Evolutionary conservation across 2,797 vertebrate genomes (phyloP), one percentile per base, ranked within the genome.

Genomic region (Limnodromus scolopaceus): DNA sequence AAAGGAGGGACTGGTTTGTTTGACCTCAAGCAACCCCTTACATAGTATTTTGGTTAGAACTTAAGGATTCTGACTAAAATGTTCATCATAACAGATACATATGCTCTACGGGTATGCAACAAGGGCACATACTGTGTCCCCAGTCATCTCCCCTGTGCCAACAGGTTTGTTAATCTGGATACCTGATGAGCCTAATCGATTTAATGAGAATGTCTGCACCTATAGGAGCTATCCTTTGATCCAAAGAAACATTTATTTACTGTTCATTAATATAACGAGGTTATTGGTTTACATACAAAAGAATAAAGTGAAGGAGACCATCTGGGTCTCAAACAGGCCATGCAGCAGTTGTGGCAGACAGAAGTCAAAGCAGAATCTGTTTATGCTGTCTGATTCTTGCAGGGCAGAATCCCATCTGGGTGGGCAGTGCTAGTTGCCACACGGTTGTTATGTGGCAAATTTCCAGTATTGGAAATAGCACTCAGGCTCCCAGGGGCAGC

Each of bases 1-100:
- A 99, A 98, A 98, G 99, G 99, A 45, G 99, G 99, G 70, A 99
- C 99, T 1, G 99, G 99, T 55, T 98, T 99, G 76, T 99, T 99
- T 93, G 99, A 99, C 45, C 98, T 99, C 79, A 99, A 99, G 72
- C 99, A 99, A 53, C 99, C 99, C 10, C 98, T 99, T 85, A 98
- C 98, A 57, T 99, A 98, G 87, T 14, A 18, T 65, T 87, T 32
- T 25, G 60, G 25, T 43, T 72, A 6, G 7, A 15, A 36, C 25
- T 48, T 15, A 6, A 53, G 78, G 43, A 53, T 55, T 84, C 18
- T 36, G 71, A 16, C 10, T 16, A 24, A 71, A 55, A 19, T 20
- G 24, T 45, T 82, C 70, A 11, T 53, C 5, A 0, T 5, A 28
- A 68, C 51, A 87, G 32, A 55, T 7, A 8, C 0, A 0, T 6